Base-by-base conservation (phyloP, 2,113 vertebrate genomes). In the Heterochromis multidens region DNA sequence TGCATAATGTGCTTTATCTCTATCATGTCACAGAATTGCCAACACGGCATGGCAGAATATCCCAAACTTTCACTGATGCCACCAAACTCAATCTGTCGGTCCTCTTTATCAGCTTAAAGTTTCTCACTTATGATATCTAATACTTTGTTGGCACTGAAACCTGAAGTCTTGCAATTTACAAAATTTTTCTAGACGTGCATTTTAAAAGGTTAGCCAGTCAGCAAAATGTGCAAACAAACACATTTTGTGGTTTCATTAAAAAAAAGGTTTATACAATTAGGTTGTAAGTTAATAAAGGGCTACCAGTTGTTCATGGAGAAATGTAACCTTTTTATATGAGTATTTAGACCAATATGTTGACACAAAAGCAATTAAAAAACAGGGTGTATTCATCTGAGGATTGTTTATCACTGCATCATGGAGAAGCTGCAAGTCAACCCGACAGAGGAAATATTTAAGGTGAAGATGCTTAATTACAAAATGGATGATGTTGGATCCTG, bases 1-100 rank as follows among this genome's bases (percentile, higher is more conserved):
- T 91, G 85, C 87, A 89, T 90, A 84, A 82, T 83, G 78, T 89
- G 78, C 74, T 93, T 89, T 77, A 79, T 90, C 77, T 90, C 62
- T 14, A 80, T 89, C 40, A 76, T 57, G 88, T 85, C 85, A 77
- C 31, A 77, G 40, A 82, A 77, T 58, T 82, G 29, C 70, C 60
- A 77, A 46, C 29, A 16, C 56, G 62, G 57, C 43, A 35, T 46
- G 67, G 72, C 16, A 72, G 17, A 56, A 79, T 52, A 58, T 79
- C 37, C 58, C 13, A 33, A 88, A 84, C 67, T 74, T 29, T 33
- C 21, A 7, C 23, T 63, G 4, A 31, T 16, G 76, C 49, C 17
- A 46, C n/a, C 37, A 62, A 74, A 63, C 65, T 63, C 23, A 54
- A 80, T 78, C 37, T 86, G 62, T 23, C 25, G 4, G 11, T 89